phyloP scores from a whole-genome alignment of 2,797 vertebrate genomes.

The Sebastes iracundus region DNA sequence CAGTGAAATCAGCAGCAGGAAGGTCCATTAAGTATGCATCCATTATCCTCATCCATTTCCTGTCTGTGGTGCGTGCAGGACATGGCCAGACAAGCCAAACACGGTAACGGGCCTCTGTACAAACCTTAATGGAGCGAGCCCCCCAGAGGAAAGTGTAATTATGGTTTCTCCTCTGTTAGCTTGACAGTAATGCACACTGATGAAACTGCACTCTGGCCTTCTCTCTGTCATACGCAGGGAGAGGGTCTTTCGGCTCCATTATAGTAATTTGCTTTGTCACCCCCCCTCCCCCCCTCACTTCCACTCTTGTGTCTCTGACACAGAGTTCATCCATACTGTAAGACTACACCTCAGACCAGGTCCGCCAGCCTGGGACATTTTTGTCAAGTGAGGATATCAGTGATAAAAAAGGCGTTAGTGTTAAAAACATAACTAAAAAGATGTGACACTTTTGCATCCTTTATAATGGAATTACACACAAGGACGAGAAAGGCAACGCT shows the following conservation, averaged over 20 bases:
- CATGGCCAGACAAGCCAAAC: conserved; percentile 68
- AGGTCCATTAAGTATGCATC: conserved; percentile 74
- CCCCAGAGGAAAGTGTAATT: conserved; percentile 73
- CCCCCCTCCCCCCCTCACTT: not conserved
- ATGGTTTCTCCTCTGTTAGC: conserved; percentile 62
- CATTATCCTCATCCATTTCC: conserved; percentile 80
- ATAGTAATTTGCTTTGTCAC: conserved; percentile 40
- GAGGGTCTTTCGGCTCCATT: conserved; percentile 63
- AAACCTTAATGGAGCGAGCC: conserved; percentile 74
- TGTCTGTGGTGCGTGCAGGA: conserved; percentile 62
- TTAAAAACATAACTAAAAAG: conserved; percentile 37
- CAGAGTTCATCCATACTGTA: conserved; percentile 1
- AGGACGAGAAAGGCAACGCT: conserved; percentile 42
- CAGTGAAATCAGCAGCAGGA: conserved; percentile 68
- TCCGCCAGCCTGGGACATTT: conserved; percentile 2
- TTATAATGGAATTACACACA: conserved; percentile 52
- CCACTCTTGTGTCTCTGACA: conserved; percentile 24
- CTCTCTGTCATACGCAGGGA: conserved; percentile 44
- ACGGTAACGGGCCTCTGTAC: conserved; percentile 59
- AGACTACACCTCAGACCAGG: not conserved
- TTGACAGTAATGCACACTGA: conserved; percentile 72
- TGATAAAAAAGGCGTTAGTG: not conserved
- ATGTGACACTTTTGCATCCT: conserved; percentile 33
- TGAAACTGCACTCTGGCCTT: conserved; percentile 69
- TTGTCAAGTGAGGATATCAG: not conserved